Evolutionary conservation across 2,888 invertebrate species (phyloP), one percentile per base, ranked within the genome.

Genomic region (Caenorhabditis sp.): DNA sequence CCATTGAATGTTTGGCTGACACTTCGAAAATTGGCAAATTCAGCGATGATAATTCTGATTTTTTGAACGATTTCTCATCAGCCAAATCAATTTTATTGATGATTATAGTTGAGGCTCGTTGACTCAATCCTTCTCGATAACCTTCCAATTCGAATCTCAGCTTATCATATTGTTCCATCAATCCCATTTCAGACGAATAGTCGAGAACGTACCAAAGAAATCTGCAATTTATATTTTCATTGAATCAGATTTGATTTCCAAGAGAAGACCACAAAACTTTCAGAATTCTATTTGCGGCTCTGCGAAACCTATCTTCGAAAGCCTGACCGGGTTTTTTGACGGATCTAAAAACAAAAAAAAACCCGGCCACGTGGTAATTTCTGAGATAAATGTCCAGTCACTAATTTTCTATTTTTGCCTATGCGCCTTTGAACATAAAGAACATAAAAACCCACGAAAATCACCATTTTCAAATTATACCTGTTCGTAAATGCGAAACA

Each of bases 131-230:
- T 14, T 62, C 65, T 43, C 78, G 67, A 66, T 85, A 85, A 3
- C 70, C 65, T 62, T 76, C 75, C 14, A 84, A 62, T 64, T 84
- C 84, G 14, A 69, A 51, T 76, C 90, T 90, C 19, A 93, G 88
- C 0, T 90, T 90, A 24, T 92, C 89, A 62, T 94, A 91, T 83
- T 95, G 93, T 0, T 89, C 67, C 8, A 53, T 50, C 8, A 69
- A 66, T 1, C 78, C 14, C 43, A 43, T 73, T 8, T 78, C 76
- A 12, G 77, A 65, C 0, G 82, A 67, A 58, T 67, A 79, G 68
- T 87, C 87, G 26, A 86, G 69, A n/a, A 88, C 84, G 72, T 75
- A 86, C 74, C 86, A 80, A 1, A 86, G 73, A 17, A 76, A 81
- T 60, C 77, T 79, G 58, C 26, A 76, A 68, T 51, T 60, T 17